Percentiles rank a stretch among this genome's conserved stretches.
Evolutionary conservation across 2,888 invertebrate species (phyloP).

Genomic region (Conistra vaccinii): DNA sequence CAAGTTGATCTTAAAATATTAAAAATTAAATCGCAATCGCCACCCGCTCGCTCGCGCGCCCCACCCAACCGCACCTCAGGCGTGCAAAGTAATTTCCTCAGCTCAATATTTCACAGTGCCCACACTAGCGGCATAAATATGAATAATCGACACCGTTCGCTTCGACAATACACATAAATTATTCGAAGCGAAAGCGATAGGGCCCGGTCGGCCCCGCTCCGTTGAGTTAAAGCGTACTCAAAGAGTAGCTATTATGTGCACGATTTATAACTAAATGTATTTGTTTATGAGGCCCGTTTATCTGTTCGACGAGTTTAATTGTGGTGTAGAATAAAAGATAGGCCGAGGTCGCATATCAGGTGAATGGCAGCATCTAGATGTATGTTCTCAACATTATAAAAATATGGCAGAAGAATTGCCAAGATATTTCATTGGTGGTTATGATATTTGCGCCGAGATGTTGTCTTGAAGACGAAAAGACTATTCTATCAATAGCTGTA

Average conservation of each 20-base stretch:
- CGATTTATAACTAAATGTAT: constrained; percentile 71
- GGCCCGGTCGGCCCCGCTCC: constrained; percentile 63
- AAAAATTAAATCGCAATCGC: neutral
- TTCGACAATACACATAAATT: constrained; percentile 81
- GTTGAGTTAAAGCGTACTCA: constrained; percentile 64
- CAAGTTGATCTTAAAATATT: neutral
- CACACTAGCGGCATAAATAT: constrained; percentile 82
- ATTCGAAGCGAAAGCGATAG: constrained; percentile 76
- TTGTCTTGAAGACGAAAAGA: neutral
- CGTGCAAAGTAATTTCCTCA: constrained; percentile 78
- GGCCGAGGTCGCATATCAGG: constrained; percentile 12
- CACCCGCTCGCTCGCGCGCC: neutral
- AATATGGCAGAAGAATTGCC: neutral
- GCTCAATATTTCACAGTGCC: constrained; percentile 78
- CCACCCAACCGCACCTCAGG: constrained; percentile 67
- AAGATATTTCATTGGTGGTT: neutral
- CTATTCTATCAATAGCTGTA: neutral
- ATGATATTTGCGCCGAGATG: neutral
- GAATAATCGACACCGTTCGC: constrained; percentile 81
- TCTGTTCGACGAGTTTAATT: constrained; percentile 66
- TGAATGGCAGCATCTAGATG: constrained; percentile 20
- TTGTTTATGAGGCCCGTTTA: constrained; percentile 67
- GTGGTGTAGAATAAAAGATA: constrained; percentile 58
- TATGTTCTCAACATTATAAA: constrained; percentile 15
- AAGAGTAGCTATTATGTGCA: constrained; percentile 68